These are phyloP conservation scores for Nyctibius grandis DNA, from an alignment of 2,797 vertebrate genomes.

Conservation along the genomic window DNA sequence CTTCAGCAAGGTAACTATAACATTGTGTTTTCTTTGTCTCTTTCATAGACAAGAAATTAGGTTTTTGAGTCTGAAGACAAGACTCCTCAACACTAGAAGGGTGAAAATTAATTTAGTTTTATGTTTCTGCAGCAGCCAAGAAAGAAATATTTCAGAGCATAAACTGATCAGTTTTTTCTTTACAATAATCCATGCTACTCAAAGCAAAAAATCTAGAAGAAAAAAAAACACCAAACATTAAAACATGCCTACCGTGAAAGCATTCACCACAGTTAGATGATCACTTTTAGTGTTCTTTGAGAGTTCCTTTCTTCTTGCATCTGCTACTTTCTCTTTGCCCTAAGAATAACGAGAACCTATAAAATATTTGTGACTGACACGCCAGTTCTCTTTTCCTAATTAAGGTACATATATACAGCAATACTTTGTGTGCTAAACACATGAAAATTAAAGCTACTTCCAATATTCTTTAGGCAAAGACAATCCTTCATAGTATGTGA, in stretches of 20 bases:
- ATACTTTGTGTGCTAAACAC: neutral
- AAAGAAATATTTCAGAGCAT: neutral
- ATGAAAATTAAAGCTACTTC: neutral
- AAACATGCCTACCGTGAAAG: conserved; percentile 81
- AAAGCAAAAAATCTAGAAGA: neutral
- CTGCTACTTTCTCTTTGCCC: conserved; percentile 97
- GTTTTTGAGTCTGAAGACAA: neutral
- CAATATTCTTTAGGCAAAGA: neutral
- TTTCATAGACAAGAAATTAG: neutral
- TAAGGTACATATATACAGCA: neutral
- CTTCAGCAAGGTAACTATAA: neutral
- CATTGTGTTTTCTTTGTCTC: neutral
- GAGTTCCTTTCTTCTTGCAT: conserved; percentile 87
- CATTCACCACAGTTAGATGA: conserved; percentile 93
- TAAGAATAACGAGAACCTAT: conserved; percentile 48
- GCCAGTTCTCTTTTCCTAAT: neutral
- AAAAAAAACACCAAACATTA: neutral
- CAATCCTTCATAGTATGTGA: neutral
- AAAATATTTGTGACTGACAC: neutral
- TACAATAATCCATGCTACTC: neutral
- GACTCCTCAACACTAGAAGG: neutral
- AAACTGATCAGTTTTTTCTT: neutral
- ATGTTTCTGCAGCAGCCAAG: neutral
- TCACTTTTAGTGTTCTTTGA: conserved; percentile 93
- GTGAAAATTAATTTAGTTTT: neutral